Conservation (phyloP, 2,113 vertebrate genomes). For the Microcebus lehilahytsara region DNA sequence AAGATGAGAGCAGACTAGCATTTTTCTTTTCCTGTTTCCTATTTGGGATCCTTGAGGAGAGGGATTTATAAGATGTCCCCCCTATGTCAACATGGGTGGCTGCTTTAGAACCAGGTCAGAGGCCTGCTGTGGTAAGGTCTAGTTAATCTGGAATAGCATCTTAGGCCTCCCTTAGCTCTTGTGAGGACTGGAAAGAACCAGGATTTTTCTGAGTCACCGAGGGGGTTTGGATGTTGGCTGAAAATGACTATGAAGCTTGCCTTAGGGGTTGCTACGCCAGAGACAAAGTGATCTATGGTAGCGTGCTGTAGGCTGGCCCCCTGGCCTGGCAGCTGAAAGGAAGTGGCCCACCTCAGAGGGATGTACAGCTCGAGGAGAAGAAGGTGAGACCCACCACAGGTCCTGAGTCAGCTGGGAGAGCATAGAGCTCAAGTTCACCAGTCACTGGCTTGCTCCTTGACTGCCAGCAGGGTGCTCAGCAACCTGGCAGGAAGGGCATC, state of each 20-base stretch:
- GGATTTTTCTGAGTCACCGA: background rate
- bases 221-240: background rate
- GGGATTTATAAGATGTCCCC: background rate
- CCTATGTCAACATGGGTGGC: background rate
- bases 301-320: background rate
- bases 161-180: background rate
- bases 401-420: background rate
- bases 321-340: background rate
- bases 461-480: background rate
- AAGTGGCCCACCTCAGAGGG: background rate
- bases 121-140: background rate
- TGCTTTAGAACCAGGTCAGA: too few species aligned
- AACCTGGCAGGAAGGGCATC: background rate
- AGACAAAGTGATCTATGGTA: too few species aligned
- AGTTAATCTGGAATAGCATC: background rate
- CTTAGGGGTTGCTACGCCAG: background rate
- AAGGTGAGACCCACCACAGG: background rate
- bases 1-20: background rate
- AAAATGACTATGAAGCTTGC: background rate
- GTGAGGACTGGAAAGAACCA: background rate
- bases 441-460: background rate
- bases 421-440: background rate
- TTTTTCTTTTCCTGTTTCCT: background rate
- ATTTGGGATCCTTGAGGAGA: background rate
- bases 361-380: background rate